Evolutionary conservation across 2,113 vertebrate genomes (phyloP).

Genomic region (Eudyptes chrysolophus): DNA sequence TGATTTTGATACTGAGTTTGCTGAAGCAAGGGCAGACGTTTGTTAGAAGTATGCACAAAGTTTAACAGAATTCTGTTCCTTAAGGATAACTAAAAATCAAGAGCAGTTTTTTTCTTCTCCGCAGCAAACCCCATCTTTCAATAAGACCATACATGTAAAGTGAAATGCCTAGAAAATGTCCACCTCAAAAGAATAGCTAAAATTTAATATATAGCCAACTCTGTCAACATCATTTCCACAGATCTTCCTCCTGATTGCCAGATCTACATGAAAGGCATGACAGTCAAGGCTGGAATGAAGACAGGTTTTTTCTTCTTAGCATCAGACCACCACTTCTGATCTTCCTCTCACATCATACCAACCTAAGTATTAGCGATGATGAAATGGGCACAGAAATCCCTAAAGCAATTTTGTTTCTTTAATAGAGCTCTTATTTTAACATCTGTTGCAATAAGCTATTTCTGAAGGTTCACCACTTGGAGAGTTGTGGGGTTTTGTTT

Average conservation of each 20-base stretch:
- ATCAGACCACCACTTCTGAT: background rate
- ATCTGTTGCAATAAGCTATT: background rate
- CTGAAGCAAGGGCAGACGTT: background rate
- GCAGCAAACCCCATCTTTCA: background rate
- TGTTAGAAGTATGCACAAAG: background rate
- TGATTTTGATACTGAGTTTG: background rate
- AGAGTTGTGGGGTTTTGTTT: background rate
- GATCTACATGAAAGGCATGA: background rate
- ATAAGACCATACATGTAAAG: background rate
- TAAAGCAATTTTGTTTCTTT: slow-evolving; percentile 10
- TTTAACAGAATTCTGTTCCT: background rate
- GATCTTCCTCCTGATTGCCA: background rate
- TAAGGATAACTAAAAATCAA: background rate
- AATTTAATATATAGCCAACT: background rate
- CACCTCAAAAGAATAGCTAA: background rate
- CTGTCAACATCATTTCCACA: background rate
- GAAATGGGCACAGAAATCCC: background rate
- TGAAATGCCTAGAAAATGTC: background rate
- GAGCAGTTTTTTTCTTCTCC: background rate
- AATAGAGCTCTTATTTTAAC: background rate
- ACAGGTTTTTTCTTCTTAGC: background rate
- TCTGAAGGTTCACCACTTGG: background rate
- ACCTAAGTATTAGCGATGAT: background rate
- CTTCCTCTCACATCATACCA: background rate
- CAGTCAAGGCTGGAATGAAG: background rate